Conservation (phyloP, 1,140 invertebrate species). For the Globodera rostochiensis region DNA sequence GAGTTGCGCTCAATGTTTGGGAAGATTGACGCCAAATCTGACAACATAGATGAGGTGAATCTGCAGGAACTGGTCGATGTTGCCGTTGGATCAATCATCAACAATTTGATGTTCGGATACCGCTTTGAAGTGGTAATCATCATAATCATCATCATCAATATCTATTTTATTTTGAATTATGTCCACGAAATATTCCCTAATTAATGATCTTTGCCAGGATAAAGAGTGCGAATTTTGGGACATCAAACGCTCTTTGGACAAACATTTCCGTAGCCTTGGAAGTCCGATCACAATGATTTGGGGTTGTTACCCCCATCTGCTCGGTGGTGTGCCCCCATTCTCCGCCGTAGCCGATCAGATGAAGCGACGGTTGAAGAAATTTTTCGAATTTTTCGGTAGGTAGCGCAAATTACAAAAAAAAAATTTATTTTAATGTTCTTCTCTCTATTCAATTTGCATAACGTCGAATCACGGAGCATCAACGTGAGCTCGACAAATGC, state of each 20-base stretch:
- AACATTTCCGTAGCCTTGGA: too few species aligned
- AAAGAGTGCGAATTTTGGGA: not conserved
- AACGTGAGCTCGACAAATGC: too few species aligned
- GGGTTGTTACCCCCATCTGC: too few species aligned
- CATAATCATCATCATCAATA: not conserved
- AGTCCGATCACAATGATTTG: too few species aligned
- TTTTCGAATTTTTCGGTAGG: conserved; percentile 27
- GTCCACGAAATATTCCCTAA: too few species aligned
- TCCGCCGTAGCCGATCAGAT: not conserved
- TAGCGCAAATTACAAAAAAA: conserved; percentile 15
- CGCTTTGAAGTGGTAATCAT: conserved; percentile 32
- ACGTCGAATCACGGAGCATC: too few species aligned
- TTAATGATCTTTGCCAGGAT: too few species aligned
- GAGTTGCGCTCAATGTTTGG: conserved; percentile 42
- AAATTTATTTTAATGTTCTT: not conserved
- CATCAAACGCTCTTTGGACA: not conserved
- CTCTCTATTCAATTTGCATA: not conserved
- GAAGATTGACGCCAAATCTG: conserved; percentile 38
- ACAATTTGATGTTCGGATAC: not conserved
- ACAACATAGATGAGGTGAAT: conserved; percentile 42
- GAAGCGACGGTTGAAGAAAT: not conserved
- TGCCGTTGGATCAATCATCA: not conserved
- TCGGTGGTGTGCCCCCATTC: not conserved
- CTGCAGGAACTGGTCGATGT: conserved; percentile 14
- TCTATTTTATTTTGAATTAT: too few species aligned